Conservation (phyloP, 2,113 vertebrate genomes). For the Toxotes jaculatrix region DNA sequence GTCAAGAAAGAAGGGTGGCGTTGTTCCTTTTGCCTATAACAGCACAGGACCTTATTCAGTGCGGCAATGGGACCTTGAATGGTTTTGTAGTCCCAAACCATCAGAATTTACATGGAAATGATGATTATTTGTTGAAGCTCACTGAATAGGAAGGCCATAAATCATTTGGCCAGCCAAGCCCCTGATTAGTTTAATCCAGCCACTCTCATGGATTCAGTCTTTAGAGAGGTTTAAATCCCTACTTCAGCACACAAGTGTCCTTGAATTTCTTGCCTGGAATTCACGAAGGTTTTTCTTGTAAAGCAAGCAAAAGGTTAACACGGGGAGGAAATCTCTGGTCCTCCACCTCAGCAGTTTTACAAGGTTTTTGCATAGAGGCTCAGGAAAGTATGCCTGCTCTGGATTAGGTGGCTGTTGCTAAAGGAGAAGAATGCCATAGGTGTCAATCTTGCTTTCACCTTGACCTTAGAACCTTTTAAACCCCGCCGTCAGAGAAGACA, state of each 20-base stretch:
- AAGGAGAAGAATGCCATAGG: constrained; percentile 58
- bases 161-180: constrained; percentile 59
- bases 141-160: constrained; percentile 72
- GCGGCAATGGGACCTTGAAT: constrained; percentile 51
- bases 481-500: background rate
- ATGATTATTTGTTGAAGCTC: constrained; percentile 75
- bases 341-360: constrained; percentile 64
- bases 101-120: constrained; percentile 82
- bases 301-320: constrained; percentile 81
- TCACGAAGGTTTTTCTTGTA: constrained; percentile 69
- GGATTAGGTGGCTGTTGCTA: constrained; percentile 58
- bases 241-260: constrained; percentile 65
- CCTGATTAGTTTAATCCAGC: constrained; percentile 64
- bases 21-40: constrained; percentile 66
- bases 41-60: constrained; percentile 62
- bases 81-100: constrained; percentile 74
- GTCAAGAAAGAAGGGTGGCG: constrained; percentile 53
- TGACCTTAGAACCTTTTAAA: constrained; percentile 42
- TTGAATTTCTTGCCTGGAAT: constrained; percentile 68
- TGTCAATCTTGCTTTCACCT: constrained; percentile 56
- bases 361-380: constrained; percentile 57
- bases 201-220: constrained; percentile 51
- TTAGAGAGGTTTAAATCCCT: constrained; percentile 67
- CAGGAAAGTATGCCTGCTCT: constrained; percentile 48
- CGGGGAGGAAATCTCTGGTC: constrained; percentile 38